Evolutionary conservation across 2,888 invertebrate species (phyloP).

Genomic region (Pocota personata): DNA sequence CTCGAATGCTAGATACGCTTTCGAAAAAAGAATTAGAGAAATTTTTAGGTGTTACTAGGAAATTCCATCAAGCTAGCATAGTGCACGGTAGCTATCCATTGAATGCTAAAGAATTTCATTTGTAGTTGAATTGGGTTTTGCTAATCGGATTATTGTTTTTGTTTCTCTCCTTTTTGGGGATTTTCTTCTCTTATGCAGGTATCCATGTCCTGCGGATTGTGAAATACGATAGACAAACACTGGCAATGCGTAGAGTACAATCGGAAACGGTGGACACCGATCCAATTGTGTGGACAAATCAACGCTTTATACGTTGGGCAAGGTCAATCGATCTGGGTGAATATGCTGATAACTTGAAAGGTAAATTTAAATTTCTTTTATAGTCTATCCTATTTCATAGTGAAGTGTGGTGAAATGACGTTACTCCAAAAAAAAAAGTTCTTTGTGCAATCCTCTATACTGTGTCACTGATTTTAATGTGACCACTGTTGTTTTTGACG

Average conservation of each 20-base stretch:
- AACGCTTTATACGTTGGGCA: conserved; percentile 96
- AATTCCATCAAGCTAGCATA: conserved; percentile 97
- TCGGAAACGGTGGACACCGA: conserved; percentile 95
- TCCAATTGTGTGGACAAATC: conserved; percentile 98
- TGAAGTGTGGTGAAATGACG: no score
- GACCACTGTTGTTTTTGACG: no score
- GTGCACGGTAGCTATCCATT: conserved; percentile 87
- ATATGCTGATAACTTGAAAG: conserved; percentile 96
- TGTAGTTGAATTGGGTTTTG: background rate
- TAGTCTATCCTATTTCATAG: background rate
- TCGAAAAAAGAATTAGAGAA: conserved; percentile 97
- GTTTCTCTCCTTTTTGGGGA: background rate
- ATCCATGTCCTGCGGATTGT: conserved; percentile 95
- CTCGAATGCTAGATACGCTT: conserved; percentile 95
- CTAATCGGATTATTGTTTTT: conserved; percentile 3
- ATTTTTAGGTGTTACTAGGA: conserved; percentile 94
- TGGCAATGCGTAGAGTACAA: conserved; percentile 93
- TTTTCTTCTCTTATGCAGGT: conserved; percentile 75
- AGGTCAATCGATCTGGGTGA: conserved; percentile 96
- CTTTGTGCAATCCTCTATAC: no score
- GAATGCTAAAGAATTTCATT: background rate
- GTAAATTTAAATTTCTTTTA: conserved; percentile 82
- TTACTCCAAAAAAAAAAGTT: no score
- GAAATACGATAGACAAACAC: conserved; percentile 95
- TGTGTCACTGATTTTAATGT: no score